Evolutionary conservation across 2,888 invertebrate species (phyloP), one percentile per base, ranked within the genome.

Genomic region (Coleophora flavipennella): DNA sequence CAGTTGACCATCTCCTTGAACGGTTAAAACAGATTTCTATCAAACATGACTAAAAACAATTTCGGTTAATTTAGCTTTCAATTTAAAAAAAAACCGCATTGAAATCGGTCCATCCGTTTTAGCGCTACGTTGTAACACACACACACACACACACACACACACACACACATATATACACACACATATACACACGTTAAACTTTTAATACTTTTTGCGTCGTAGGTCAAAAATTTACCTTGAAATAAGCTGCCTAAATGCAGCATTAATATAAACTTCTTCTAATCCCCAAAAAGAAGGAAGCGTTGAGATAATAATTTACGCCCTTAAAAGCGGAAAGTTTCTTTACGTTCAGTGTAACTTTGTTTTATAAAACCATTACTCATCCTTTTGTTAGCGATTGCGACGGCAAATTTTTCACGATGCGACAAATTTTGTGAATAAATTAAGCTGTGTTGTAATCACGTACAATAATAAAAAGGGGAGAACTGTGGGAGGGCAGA

Each of bases 341-440:
- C 62, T 58, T 62, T 62, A 53, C 64, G 65, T 72, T 67, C 64
- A 59, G 55, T 68, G 71, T 69, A 78, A 81, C 80, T 81, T 81
- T 81, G 78, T 80, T 79, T 76, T 63, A 74, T 59, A 63, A 65
- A 73, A 67, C 69, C 69, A 81, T 81, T 81, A 75, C 57, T 83
- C 81, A 81, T 78, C 72, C 83, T 80, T 81, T 83, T 83, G 83
- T 83, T 74, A 66, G 80, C 77, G 62, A 75, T 74, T 68, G 71
- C 66, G 71, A 70, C 59, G 62, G 67, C 55, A 67, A 77, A 80
- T 78, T 81, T 83, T 83, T 80, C 79, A 73, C 63, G 76, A 75
- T 72, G 80, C 77, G 80, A 83, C 81, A 81, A 81, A 81, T 83
- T 83, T 78, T 51, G 72, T 65, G 78, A 74, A 81, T 81, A 83